These are phyloP conservation scores for Creontiades dilutus DNA, from an alignment of 2,888 invertebrate species.

Conservation along the genomic window DNA sequence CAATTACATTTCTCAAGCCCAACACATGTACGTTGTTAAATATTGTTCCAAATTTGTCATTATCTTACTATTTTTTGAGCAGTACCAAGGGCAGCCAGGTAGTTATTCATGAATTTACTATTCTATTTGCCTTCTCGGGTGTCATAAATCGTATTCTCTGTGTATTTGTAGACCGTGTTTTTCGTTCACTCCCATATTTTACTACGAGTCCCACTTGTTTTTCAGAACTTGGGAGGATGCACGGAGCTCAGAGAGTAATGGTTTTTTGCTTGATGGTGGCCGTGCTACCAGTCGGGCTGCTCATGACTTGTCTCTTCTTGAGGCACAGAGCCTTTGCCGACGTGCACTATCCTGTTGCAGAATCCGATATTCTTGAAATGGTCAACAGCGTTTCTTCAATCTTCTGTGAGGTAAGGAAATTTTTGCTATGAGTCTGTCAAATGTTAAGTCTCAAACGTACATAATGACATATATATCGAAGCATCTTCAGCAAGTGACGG, in stretches of 20 bases:
- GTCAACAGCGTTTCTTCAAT: slow-evolving; percentile 90
- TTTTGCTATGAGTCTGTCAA: no score
- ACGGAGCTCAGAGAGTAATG: slow-evolving; percentile 88
- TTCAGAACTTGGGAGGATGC: slow-evolving; percentile 82
- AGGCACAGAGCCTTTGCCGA: slow-evolving; percentile 88
- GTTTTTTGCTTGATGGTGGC: slow-evolving; percentile 88
- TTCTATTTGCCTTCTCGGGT: neutral
- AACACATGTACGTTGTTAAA: no score
- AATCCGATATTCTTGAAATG: slow-evolving; percentile 91
- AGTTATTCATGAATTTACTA: no score
- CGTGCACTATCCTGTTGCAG: slow-evolving; percentile 88
- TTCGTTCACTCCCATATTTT: neutral
- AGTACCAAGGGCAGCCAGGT: no score
- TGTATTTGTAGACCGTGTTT: neutral
- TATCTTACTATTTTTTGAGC: no score
- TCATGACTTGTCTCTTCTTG: slow-evolving; percentile 88
- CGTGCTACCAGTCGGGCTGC: slow-evolving; percentile 86
- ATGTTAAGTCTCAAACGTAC: no score
- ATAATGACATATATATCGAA: no score
- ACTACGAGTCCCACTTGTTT: neutral
- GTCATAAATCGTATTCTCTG: neutral
- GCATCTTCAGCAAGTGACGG: no score
- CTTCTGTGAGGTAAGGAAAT: slow-evolving; percentile 85
- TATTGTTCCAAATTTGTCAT: no score
- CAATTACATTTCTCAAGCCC: no score